Percentiles rank a stretch among this genome's conserved stretches.
Conservation (phyloP, 2,888 invertebrate species). For the Archips crataeganus region DNA sequence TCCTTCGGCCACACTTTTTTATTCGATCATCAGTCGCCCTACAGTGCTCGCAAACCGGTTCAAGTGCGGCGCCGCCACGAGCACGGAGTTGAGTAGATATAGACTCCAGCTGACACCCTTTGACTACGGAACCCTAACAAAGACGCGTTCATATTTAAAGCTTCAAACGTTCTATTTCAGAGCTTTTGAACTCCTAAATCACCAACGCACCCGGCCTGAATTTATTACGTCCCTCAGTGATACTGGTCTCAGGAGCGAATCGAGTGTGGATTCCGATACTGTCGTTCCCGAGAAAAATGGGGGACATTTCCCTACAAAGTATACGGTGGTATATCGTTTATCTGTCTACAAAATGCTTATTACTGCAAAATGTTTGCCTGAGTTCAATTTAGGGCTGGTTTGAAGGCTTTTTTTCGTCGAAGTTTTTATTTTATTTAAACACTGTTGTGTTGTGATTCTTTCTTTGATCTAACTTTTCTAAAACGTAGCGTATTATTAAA, state of each 20-base stretch:
- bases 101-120: no score
- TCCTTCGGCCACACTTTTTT: no score
- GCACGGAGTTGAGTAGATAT: no score
- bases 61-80: no score
- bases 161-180: constrained; percentile 1
- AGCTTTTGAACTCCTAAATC: constrained; percentile 1
- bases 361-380: neutral
- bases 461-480: no score
- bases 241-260: constrained; percentile 8
- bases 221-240: constrained; percentile 14
- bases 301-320: constrained; percentile 18
- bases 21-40: no score
- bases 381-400: neutral
- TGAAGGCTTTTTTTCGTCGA: neutral
- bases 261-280: constrained; percentile 22
- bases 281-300: constrained; percentile 18
- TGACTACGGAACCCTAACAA: neutral
- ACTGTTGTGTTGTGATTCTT: neutral
- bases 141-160: neutral
- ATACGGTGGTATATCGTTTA: constrained; percentile 15
- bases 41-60: no score
- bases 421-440: neutral
- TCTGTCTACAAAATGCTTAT: constrained; percentile 12
- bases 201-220: neutral
- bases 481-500: no score